Evolutionary conservation across 2,888 invertebrate species (phyloP).

Genomic region (Galeruca laticollis): DNA sequence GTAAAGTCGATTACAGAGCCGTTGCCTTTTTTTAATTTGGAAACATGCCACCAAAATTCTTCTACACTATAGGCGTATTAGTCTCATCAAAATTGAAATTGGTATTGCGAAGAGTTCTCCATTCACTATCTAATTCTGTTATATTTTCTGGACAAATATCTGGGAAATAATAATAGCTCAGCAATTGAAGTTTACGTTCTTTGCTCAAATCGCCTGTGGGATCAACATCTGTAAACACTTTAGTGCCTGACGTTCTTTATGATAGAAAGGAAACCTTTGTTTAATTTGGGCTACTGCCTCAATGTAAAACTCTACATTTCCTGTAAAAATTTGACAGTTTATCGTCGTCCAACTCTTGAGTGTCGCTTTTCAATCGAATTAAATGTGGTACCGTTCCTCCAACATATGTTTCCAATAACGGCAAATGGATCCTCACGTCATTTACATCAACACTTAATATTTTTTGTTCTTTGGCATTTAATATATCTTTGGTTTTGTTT

Average conservation of each 20-base stretch:
- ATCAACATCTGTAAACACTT: slow-evolving; percentile 35
- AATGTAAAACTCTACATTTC: slow-evolving; percentile 29
- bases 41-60: not conserved
- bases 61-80: not conserved
- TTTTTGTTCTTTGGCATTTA: slow-evolving; percentile 19
- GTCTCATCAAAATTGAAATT: no score
- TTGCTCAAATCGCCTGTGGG: no score
- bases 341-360: no score
- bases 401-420: no score
- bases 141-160: not conserved
- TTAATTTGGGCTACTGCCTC: no score
- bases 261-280: slow-evolving; percentile 30
- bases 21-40: not conserved
- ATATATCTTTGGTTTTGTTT: slow-evolving; percentile 15
- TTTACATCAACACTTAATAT: slow-evolving; percentile 20
- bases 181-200: slow-evolving; percentile 2
- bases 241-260: slow-evolving; percentile 30
- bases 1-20: no score
- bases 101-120: no score
- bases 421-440: slow-evolving; percentile 15
- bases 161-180: not conserved
- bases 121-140: not conserved
- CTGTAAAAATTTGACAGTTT: slow-evolving; percentile 28
- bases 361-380: no score
- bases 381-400: no score